Evolutionary conservation across 2,797 vertebrate species (phyloP).

Genomic region (Enteromius trimaculatus): DNA sequence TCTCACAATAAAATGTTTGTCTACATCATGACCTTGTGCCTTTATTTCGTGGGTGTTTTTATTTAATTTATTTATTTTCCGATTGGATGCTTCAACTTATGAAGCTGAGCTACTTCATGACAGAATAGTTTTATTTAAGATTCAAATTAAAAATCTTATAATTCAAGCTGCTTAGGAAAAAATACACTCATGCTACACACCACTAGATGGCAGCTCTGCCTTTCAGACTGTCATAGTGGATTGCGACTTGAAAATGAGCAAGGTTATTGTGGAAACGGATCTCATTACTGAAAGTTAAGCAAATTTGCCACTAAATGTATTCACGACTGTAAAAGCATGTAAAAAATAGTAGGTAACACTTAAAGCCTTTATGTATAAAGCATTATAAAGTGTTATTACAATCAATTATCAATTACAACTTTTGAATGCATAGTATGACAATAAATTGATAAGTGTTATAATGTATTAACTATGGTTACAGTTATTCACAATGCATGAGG

Average conservation of each 20-base stretch:
- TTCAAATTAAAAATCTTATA: not conserved
- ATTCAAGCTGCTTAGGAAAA: not conserved
- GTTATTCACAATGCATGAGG: not conserved
- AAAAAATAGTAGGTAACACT: not conserved
- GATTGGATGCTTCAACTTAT: not conserved
- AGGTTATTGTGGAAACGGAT: not conserved
- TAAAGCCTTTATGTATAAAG: not conserved
- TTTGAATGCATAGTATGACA: not conserved
- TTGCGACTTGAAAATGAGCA: not conserved
- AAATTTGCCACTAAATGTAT: not conserved
- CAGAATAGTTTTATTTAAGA: not conserved
- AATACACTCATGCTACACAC: not conserved
- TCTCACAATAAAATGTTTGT: slow-evolving; percentile 56
- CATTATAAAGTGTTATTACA: not conserved
- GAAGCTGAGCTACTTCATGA: not conserved
- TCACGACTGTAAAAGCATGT: not conserved
- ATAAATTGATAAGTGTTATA: not conserved
- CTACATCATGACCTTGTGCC: not conserved
- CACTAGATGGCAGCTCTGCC: slow-evolving; percentile 54
- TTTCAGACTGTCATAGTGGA: not conserved
- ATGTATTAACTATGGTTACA: not conserved
- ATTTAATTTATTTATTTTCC: not conserved
- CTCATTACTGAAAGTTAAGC: not conserved
- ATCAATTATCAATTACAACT: not conserved
- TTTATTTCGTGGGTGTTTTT: slow-evolving; percentile 22